Evolutionary conservation across 1,140 invertebrate genomes (phyloP), one percentile per base, ranked within the genome.

Genomic region (Brachionus sp.): DNA sequence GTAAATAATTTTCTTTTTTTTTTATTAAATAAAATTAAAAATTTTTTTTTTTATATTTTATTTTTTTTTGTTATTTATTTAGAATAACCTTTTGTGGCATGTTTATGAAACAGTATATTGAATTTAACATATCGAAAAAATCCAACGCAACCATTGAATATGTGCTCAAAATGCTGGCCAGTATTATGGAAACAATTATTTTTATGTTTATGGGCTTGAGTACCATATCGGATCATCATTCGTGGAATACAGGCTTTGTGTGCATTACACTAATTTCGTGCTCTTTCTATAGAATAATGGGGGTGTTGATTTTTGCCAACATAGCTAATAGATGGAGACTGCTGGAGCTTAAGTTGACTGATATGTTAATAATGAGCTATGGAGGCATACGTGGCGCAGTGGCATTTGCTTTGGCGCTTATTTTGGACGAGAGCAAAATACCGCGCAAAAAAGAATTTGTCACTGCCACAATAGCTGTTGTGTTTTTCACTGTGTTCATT

Each of bases 281-380:
- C 90, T 93, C 95, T 66, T 88, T 98, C 39, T 98, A 94, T 90
- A 92, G 97, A 87, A 93, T 94, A 85, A 90, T 97, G 86, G 90
- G 91, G 87, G 94, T 97, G 16, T 93, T 97, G 82, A 90, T 96
- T 85, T 91, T 98, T 39, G 84, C 95, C 75, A 93, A 92, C 42
- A 88, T 98, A 84, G 94, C 95, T 44, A 98, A 99, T 91, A 92
- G 92, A 84, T 96, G 96, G 94, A 84, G 91, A 95, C 84, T 95
- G 96, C 90, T 87, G 77, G 94, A 94, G 87, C 93, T 93, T 62
- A 87, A 84, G 5, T 94, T 97, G 70, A 87, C 90, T 25, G 97
- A 99, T 89, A 97, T 98, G 89, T 97, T 99, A 88, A 96, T 99
- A 23, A 98, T 99, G 95, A 95, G 95, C 0, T 99, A 98, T 88